Evolutionary conservation across 1,140 invertebrate species (phyloP), one percentile per base, ranked within the genome.

Genomic region (Akabosia matsudoensis): DNA sequence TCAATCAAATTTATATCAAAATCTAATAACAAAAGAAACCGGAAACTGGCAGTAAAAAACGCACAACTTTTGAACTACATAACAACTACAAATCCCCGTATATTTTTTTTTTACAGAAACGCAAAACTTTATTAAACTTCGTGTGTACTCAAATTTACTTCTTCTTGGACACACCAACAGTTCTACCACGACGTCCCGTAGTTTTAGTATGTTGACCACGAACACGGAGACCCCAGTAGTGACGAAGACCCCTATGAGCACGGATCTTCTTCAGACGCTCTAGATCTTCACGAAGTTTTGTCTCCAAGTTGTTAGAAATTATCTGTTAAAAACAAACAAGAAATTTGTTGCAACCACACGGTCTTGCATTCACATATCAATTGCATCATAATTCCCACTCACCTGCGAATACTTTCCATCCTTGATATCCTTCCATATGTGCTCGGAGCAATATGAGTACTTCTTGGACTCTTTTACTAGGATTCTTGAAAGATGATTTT

Each of bases 121-220:
- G n/a, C n/a, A n/a, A n/a, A n/a, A n/a, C n/a, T n/a, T n/a, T n/a
- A n/a, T n/a, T n/a, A n/a, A n/a, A n/a, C n/a, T n/a, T n/a, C n/a
- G n/a, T n/a, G n/a, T n/a, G n/a, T n/a, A n/a, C n/a, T 10, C 18
- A 45, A 56, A 22, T 85, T 92, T 94, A 95, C 91, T 98, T 98
- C 94, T 98, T 98, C 90, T 98, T 98, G 84, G 95, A 97, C 81
- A 98, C 97, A 95, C 97, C 97, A 83, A 99, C 97, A 88, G 97
- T 99, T 87, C 97, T 91, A 88, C 97, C 97, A 87, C 96, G 91
- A 84, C 96, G 91, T 83, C 97, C 97, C 82, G 97, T 99, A 67
- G 97, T 99, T 88, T 98, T 99, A 67, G 97, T 99, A 85, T 98
- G 97, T 86, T 99, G 97, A 88, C 97, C 97, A 87, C 97, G 90